Evolutionary conservation across 2,113 vertebrate species (phyloP).

Genomic region (Nothoprocta perdicaria): DNA sequence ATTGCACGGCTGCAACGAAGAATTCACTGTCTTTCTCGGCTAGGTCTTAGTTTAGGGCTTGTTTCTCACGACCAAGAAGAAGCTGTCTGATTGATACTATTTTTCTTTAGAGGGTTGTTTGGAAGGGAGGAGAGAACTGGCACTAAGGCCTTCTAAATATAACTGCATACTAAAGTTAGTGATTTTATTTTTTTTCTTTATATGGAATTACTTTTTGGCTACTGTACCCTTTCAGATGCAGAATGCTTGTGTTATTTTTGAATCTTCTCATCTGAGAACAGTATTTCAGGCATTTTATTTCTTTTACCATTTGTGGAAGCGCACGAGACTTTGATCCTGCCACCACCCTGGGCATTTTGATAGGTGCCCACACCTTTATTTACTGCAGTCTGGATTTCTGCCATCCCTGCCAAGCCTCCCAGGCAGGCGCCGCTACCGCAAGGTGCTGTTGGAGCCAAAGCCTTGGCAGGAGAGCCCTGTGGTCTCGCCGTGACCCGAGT

Average conservation of each 20-base stretch:
- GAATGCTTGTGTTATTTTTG: not conserved
- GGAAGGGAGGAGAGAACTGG: not conserved
- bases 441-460: not conserved
- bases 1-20: not conserved
- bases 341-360: not conserved
- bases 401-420: constrained; percentile 12
- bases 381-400: not conserved
- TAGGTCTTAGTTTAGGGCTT: not conserved
- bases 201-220: constrained; percentile 36
- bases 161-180: constrained; percentile 8
- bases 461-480: not conserved
- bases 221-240: not conserved
- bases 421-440: not conserved
- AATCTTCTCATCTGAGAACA: not conserved
- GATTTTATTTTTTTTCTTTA: constrained; percentile 37
- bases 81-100: not conserved
- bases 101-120: not conserved
- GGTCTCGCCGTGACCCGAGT: not conserved
- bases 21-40: not conserved
- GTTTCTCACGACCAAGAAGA: not conserved
- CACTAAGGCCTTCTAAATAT: constrained; percentile 36
- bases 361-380: constrained; percentile 39
- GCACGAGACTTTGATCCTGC: not conserved
- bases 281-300: constrained; percentile 37
- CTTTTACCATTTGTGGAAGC: not conserved